Evolutionary conservation across 2,888 invertebrate genomes (phyloP), one percentile per base, ranked within the genome.

Genomic region (Odontomyia ornata): DNA sequence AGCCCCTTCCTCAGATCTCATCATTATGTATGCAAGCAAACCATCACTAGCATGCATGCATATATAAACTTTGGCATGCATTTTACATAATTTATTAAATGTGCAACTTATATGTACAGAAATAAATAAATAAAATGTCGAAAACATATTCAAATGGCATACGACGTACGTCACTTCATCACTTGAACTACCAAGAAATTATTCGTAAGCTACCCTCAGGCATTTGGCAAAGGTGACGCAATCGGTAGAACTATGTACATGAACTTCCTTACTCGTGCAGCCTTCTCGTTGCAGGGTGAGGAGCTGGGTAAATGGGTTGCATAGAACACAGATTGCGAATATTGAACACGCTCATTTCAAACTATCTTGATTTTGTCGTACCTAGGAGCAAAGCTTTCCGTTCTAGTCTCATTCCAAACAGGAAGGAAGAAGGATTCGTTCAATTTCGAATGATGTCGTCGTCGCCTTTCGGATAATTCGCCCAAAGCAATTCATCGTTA

Each of bases 291-390:
- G 52, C 3, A 13, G 15, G 52, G 52, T 52, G 36, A 36, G 18
- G 52, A 15, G 13, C 13, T 18, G 18, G 18, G 52, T 28, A 72
- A 72, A 28, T 72, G 27, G 72, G 52, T 72, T 56, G 57, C 21
- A 27, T 11, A 18, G 72, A 72, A 56, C 18, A 52, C 11, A 28
- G 28, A 56, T 67, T 67, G 67, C 23, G 67, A 43, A 67, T 28
- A 72, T 72, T 18, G 72, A 72, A 72, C 72, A 56, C 27, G 28
- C 52, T 27, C 25, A 5, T 60, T 25, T 13, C 60, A 60, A 60
- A 23, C 60, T 25, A 60, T 25, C 25, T 11, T 11, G 60, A 18
- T 52, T 60, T 18, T 4, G 15, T 52, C 18, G 28, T 30, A 56
- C 23, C 46, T 13, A 15, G 47, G 27, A 47, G 43, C 69, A 27